phyloP scores from a whole-genome alignment of 2,113 vertebrate species.

The Meleagris gallopavo region DNA sequence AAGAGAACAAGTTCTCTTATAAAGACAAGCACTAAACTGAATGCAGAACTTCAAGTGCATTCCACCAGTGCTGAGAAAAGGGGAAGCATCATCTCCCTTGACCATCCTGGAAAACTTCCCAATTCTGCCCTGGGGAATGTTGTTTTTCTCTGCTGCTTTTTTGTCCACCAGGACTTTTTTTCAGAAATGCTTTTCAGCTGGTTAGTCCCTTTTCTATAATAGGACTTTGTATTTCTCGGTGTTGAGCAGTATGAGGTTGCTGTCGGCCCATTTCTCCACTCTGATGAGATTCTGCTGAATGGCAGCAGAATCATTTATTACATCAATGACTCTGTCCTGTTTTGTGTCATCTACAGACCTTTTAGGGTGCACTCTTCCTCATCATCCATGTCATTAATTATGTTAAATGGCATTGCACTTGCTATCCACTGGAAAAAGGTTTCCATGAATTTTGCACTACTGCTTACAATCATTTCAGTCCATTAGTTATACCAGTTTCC shows the following conservation, averaged over 20 bases:
- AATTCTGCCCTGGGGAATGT: rapidly evolving
- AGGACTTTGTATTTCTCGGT: not conserved
- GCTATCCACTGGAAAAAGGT: not conserved
- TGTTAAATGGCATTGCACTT: not conserved
- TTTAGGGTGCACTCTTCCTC: not conserved
- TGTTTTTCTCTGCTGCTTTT: not conserved
- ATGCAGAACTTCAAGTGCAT: not conserved
- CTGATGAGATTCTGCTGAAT: not conserved
- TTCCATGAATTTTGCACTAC: not conserved
- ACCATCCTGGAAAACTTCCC: not conserved
- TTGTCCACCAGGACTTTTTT: not conserved
- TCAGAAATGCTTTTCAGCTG: not conserved
- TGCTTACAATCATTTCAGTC: not conserved
- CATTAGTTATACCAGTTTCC: not conserved
- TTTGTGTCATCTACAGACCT: not conserved
- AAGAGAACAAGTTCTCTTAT: too few relatives aligned
- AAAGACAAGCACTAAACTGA: not conserved
- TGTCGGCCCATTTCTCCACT: not conserved
- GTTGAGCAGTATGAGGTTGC: not conserved
- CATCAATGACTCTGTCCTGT: not conserved
- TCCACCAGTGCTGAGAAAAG: not conserved
- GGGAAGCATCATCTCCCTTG: not conserved
- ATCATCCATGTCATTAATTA: not conserved
- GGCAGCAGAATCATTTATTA: not conserved
- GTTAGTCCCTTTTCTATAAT: not conserved